These are phyloP conservation scores for Canis aureus DNA, from an alignment of 2,113 vertebrate species.

Conservation along the genomic window DNA sequence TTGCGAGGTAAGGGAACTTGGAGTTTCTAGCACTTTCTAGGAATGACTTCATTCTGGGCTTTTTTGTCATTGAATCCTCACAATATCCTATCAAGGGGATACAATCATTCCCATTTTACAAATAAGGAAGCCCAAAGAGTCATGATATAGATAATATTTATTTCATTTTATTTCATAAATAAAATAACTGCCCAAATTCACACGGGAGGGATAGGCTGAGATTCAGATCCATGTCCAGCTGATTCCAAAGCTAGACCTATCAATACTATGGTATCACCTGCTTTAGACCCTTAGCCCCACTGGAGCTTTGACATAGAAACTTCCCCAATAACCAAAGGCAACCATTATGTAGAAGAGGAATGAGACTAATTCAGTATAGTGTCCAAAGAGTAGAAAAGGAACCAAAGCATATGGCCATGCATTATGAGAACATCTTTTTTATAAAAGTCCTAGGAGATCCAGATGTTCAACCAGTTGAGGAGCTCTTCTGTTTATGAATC, in stretches of 20 bases:
- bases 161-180: background rate
- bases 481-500: background rate
- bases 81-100: background rate
- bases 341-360: background rate
- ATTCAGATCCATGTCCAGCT: constrained; percentile 30
- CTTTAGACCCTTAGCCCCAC: background rate
- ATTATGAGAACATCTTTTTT: background rate
- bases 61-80: background rate
- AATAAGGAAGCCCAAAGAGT: background rate
- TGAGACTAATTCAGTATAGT: background rate
- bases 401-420: background rate
- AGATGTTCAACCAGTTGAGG: background rate
- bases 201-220: background rate
- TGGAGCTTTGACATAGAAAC: constrained; percentile 9
- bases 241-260: background rate
- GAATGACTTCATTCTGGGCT: background rate
- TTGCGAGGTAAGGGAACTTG: background rate
- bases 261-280: background rate
- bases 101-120: background rate
- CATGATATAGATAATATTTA: background rate
- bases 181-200: background rate
- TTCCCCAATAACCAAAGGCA: background rate
- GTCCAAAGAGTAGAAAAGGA: background rate
- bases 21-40: background rate
- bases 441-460: background rate